A percentile compares a stretch with the other conserved stretches of the same genome.
Conservation (phyloP, 1,140 invertebrate species). For the Neodiprion fabricii region DNA sequence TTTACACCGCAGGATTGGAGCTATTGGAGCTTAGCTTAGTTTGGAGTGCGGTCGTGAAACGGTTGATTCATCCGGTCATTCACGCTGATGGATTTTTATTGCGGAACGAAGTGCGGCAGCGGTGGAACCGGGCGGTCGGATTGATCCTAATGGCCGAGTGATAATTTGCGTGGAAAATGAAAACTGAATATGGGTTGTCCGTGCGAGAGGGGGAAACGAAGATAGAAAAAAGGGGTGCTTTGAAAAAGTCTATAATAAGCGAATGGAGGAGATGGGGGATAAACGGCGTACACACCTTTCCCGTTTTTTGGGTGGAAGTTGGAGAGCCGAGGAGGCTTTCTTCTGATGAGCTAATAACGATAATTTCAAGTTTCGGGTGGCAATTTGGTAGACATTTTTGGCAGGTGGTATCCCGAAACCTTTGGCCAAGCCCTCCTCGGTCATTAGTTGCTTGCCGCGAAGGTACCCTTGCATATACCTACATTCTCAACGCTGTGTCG, state of each 20-base stretch:
- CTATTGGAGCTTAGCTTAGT: too few relatives aligned
- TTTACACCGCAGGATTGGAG: too few relatives aligned
- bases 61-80: too few relatives aligned
- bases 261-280: background rate
- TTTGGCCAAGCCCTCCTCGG: background rate
- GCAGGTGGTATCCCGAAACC: conserved; percentile 4
- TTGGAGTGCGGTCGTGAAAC: too few relatives aligned
- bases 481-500: too few relatives aligned
- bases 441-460: background rate
- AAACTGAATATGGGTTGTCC: background rate
- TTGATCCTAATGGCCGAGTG: too few relatives aligned
- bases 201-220: background rate
- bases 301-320: background rate
- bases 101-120: too few relatives aligned
- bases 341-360: background rate
- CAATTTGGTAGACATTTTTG: conserved; percentile 7
- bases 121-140: too few relatives aligned
- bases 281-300: conserved; percentile 3
- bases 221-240: background rate
- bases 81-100: too few relatives aligned
- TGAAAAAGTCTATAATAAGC: background rate
- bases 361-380: conserved; percentile 7
- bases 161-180: background rate
- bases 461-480: too few relatives aligned
- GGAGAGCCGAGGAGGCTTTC: background rate